A percentile compares a stretch with the other conserved stretches of the same genome.
Conservation (phyloP, 2,113 vertebrate species). For the Motacilla alba region DNA sequence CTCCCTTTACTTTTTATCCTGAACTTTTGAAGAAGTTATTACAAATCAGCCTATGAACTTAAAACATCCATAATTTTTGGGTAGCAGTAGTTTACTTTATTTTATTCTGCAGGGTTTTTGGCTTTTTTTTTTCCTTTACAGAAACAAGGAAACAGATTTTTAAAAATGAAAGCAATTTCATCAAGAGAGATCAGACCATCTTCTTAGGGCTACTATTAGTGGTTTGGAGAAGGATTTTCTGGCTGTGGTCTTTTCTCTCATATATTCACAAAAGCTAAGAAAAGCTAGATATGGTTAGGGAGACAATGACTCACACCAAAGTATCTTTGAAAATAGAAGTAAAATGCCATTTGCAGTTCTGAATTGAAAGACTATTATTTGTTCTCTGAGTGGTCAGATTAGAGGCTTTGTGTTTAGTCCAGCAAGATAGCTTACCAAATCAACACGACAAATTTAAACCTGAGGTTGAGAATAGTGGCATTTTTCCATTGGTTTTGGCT, state of each 20-base stretch:
- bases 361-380: slow-evolving; percentile 11
- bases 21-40: not conserved
- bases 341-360: slow-evolving; percentile 46
- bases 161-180: not conserved
- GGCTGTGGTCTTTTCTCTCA: not conserved
- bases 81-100: not conserved
- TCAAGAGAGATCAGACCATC: slow-evolving; percentile 12
- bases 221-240: slow-evolving; percentile 38
- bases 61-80: not conserved
- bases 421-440: slow-evolving; percentile 37
- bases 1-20: not conserved
- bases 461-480: slow-evolving; percentile 28
- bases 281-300: slow-evolving; percentile 42
- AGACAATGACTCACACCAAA: slow-evolving; percentile 1
- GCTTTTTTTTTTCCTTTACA: not conserved
- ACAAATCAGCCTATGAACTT: not conserved
- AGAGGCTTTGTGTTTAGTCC: slow-evolving; percentile 36
- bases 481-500: slow-evolving; percentile 27
- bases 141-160: not conserved
- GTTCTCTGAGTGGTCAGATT: slow-evolving; percentile 3
- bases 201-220: slow-evolving; percentile 31
- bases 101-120: not conserved
- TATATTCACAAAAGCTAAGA: slow-evolving; percentile 46
- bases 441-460: slow-evolving; percentile 57
- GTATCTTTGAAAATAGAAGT: slow-evolving; percentile 44